A percentile compares a stretch with the other conserved stretches of the same genome.
These are phyloP conservation scores for Thalassarche chlororhynchos DNA, from an alignment of 2,113 vertebrate genomes.

Conservation along the genomic window DNA sequence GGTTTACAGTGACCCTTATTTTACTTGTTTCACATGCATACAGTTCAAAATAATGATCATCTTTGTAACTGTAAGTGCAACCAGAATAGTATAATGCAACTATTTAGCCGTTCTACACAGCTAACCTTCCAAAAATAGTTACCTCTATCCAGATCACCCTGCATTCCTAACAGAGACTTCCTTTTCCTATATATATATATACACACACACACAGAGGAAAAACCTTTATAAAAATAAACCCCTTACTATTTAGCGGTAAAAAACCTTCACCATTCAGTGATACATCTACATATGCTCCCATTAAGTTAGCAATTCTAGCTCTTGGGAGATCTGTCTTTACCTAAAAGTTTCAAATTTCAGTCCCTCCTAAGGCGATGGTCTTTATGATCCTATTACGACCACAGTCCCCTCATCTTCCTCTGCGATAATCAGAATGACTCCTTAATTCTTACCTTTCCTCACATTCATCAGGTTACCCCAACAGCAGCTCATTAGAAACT, in stretches of 20 bases:
- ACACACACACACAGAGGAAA: neutral
- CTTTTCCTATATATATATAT: neutral
- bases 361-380: fast-evolving
- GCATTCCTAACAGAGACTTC: neutral
- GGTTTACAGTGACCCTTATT: neutral
- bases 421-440: fast-evolving
- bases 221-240: neutral
- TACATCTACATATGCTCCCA: too few species aligned
- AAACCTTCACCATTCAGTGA: neutral
- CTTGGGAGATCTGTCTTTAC: neutral
- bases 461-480: fast-evolving
- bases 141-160: neutral
- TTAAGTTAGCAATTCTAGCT: neutral
- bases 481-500: neutral
- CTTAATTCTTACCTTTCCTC: neutral
- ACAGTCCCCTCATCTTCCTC: neutral
- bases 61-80: neutral
- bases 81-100: neutral
- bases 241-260: neutral
- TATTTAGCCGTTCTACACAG: neutral
- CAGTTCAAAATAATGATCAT: fast-evolving
- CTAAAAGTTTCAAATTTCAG: neutral
- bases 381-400: neutral
- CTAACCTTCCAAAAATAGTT: neutral
- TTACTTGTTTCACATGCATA: neutral